Percentiles rank a stretch among this genome's conserved stretches.
These are phyloP conservation scores for Bombus impatiens DNA, from an alignment of 1,140 invertebrate genomes.

Conservation along the genomic window DNA sequence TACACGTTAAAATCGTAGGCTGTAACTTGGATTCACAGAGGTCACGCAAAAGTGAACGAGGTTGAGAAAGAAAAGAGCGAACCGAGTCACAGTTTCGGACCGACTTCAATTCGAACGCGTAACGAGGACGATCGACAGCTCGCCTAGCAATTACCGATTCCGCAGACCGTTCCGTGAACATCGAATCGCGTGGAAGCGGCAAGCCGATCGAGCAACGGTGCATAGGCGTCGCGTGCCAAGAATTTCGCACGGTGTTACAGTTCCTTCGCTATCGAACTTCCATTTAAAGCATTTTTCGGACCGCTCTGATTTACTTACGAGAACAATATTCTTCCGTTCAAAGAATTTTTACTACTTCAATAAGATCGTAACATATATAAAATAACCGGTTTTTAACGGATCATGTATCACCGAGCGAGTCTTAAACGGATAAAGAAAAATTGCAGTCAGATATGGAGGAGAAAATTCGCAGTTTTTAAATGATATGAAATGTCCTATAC, in stretches of 20 bases:
- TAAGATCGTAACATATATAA: too few species aligned
- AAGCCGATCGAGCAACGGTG: slow-evolving; percentile 54
- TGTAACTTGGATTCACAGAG: background rate
- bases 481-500: too few species aligned
- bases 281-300: background rate
- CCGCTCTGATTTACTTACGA: background rate
- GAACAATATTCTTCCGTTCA: background rate
- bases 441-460: too few species aligned
- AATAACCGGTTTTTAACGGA: too few species aligned
- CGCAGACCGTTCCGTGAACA: background rate
- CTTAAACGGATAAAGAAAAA: too few species aligned
- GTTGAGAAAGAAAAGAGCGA: background rate
- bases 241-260: slow-evolving; percentile 32
- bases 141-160: slow-evolving; percentile 54
- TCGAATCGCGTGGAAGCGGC: slow-evolving; percentile 9
- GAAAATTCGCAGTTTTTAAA: too few species aligned
- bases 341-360: too few species aligned
- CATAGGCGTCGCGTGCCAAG: slow-evolving; percentile 48
- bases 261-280: background rate
- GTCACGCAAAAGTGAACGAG: slow-evolving; percentile 39
- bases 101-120: slow-evolving; percentile 43
- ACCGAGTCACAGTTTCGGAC: background rate
- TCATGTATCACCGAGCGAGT: too few species aligned
- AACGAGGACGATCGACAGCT: slow-evolving; percentile 53
- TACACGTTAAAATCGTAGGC: too few species aligned